These are phyloP conservation scores for Hoplias malabaricus DNA, from an alignment of 2,113 vertebrate genomes.

Conservation along the genomic window DNA sequence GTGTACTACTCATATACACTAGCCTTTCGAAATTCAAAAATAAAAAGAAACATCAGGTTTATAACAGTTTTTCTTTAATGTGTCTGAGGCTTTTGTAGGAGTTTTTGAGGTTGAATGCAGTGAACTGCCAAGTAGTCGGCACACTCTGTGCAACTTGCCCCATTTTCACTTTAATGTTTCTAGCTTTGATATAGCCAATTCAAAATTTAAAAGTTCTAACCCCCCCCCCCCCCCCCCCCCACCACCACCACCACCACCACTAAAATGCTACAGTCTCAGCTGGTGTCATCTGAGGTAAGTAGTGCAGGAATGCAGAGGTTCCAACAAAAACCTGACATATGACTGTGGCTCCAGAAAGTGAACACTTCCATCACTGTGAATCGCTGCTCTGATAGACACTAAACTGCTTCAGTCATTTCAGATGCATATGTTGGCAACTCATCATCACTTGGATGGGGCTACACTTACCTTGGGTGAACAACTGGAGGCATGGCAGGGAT, in stretches of 20 bases:
- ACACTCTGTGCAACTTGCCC: not conserved
- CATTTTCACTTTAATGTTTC: not conserved
- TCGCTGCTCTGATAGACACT: constrained; percentile 27
- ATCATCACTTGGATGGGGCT: constrained; percentile 41
- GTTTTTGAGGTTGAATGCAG: not conserved
- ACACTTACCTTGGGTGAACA: constrained; percentile 64
- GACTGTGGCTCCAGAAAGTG: constrained; percentile 8
- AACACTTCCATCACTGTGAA: constrained; percentile 10
- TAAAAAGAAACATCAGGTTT: not conserved
- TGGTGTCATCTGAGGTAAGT: not conserved
- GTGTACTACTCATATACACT: not conserved
- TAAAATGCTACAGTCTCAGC: not conserved
- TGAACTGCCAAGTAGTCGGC: not conserved
- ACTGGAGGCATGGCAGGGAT: constrained; percentile 69
- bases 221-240: too few relatives aligned
- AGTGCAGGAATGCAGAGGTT: not conserved
- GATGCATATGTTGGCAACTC: constrained; percentile 40
- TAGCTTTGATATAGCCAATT: not conserved
- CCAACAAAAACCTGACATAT: not conserved
- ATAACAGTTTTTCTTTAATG: not conserved
- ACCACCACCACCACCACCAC: too few relatives aligned
- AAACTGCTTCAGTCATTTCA: constrained; percentile 34
- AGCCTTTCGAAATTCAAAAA: not conserved
- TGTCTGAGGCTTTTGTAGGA: not conserved
- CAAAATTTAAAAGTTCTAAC: not conserved